Percentiles rank a stretch among this genome's conserved stretches.
These are phyloP conservation scores for Yponomeuta cagnagella DNA, from an alignment of 2,888 invertebrate species.

Conservation along the genomic window DNA sequence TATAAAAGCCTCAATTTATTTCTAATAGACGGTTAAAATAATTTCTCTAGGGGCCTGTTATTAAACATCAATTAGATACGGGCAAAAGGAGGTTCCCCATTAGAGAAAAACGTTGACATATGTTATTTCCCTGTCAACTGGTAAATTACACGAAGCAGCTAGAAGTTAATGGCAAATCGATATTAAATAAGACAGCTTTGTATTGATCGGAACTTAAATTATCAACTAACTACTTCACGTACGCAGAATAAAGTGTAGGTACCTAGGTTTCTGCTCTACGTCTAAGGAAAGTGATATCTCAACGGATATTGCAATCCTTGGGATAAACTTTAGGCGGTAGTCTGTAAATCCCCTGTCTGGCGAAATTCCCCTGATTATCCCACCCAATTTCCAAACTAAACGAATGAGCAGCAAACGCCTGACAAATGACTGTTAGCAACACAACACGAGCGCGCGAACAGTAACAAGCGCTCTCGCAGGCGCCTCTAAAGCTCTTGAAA, in stretches of 20 bases:
- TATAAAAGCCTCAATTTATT: not conserved
- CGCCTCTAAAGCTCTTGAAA: conserved; percentile 11
- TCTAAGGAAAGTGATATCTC: no score
- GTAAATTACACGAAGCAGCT: not conserved
- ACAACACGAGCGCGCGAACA: conserved; percentile 10
- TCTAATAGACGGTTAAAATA: not conserved
- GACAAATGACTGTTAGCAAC: conserved; percentile 13
- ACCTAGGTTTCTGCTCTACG: no score
- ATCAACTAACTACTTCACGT: not conserved
- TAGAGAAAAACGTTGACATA: conserved; percentile 7
- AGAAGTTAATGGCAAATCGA: conserved; percentile 1
- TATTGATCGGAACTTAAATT: not conserved
- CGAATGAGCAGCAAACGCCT: conserved; percentile 12
- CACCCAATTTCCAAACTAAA: not conserved
- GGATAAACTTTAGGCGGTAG: no score
- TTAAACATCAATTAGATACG: conserved; percentile 6
- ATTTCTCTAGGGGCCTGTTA: not conserved
- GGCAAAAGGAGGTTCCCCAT: not conserved
- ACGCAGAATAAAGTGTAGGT: no score
- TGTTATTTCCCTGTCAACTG: not conserved
- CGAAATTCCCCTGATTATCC: no score
- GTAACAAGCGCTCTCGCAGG: conserved; percentile 9
- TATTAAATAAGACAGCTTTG: not conserved
- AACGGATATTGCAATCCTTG: no score
- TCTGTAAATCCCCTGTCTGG: no score